Evolutionary conservation across 2,113 vertebrate species (phyloP).

Genomic region (Onychostruthus taczanowskii): DNA sequence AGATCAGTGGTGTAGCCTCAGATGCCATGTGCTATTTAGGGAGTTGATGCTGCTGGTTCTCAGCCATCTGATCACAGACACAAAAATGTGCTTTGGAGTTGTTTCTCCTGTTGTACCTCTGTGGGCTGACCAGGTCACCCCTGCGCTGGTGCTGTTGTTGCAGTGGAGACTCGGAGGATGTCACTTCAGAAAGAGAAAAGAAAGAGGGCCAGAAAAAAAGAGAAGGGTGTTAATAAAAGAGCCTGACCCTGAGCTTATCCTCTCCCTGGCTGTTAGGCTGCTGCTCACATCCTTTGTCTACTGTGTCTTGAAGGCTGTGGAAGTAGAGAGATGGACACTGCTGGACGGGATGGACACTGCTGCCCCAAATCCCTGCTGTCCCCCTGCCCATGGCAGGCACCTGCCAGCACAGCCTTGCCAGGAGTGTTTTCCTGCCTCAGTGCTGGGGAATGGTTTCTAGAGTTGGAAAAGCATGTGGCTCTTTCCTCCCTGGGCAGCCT

Average conservation of each 20-base stretch:
- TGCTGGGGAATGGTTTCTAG: not conserved
- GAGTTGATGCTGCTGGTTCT: not conserved
- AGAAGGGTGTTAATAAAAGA: not conserved
- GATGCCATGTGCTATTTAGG: not conserved
- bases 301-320: not conserved
- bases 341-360: fast-evolving
- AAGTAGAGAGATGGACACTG: not conserved
- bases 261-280: not conserved
- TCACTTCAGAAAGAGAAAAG: not conserved
- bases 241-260: not conserved
- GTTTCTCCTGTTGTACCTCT: not conserved
- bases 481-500: not conserved
- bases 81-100: not conserved
- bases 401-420: not conserved
- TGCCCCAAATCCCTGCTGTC: not conserved
- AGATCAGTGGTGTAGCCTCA: not conserved
- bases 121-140: not conserved
- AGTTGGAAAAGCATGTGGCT: fast-evolving
- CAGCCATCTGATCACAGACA: not conserved
- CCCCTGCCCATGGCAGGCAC: fast-evolving
- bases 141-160: fast-evolving
- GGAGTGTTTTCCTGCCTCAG: not conserved
- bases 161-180: not conserved
- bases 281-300: not conserved
- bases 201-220: not conserved